These are phyloP conservation scores for Potorous gilbertii DNA, from an alignment of 2,797 vertebrate genomes.

Conservation along the genomic window DNA sequence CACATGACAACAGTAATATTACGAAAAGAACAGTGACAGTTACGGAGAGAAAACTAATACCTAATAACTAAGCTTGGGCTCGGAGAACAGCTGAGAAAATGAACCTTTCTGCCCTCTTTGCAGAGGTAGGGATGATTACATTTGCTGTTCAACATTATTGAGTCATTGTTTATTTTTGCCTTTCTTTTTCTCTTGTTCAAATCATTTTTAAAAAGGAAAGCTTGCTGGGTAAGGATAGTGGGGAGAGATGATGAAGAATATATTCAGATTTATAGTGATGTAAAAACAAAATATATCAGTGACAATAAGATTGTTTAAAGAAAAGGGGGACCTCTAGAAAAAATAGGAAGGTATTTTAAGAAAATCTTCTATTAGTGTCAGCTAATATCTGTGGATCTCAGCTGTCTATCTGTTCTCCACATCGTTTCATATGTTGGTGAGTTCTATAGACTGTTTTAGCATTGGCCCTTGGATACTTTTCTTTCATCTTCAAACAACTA, in stretches of 20 bases:
- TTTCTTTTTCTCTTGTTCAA: background rate
- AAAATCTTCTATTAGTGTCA: background rate
- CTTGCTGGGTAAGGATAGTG: background rate
- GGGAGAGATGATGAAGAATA: background rate
- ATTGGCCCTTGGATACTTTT: background rate
- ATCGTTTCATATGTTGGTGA: background rate
- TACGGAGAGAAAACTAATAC: background rate
- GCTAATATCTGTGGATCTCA: background rate
- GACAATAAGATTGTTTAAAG: background rate
- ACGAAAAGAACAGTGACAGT: background rate
- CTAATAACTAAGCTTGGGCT: background rate
- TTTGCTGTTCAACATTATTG: background rate
- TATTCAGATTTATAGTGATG: background rate
- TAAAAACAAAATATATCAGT: background rate
- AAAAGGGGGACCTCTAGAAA: background rate
- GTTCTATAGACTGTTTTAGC: background rate
- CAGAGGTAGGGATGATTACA: background rate
- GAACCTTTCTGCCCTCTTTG: background rate
- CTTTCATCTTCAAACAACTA: background rate
- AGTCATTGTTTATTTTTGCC: background rate
- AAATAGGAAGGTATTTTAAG: background rate
- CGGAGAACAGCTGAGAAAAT: background rate
- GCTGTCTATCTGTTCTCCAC: background rate
- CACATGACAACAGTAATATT: background rate
- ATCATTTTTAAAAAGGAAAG: background rate